A percentile compares a stretch with the other conserved stretches of the same genome.
These are phyloP conservation scores for Catharus ustulatus DNA, from an alignment of 2,797 vertebrate genomes.

Conservation along the genomic window DNA sequence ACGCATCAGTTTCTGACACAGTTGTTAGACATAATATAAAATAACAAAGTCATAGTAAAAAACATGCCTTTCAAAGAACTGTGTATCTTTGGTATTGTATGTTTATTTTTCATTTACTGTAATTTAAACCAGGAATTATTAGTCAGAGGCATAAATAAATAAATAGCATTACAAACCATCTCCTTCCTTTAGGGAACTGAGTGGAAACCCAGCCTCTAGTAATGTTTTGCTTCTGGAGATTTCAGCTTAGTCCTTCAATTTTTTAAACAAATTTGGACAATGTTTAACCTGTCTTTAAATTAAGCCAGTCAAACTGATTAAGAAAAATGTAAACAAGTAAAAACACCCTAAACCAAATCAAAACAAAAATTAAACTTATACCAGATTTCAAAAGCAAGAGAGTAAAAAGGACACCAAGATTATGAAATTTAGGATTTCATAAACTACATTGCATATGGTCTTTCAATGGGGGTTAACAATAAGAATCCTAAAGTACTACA, in stretches of 20 bases:
- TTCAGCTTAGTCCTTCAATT: background rate
- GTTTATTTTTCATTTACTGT: background rate
- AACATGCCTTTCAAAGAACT: background rate
- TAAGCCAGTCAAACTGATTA: background rate
- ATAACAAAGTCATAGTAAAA: background rate
- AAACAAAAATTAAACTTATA: background rate
- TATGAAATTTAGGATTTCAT: background rate
- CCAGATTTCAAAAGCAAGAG: background rate
- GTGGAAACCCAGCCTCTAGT: background rate
- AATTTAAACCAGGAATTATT: background rate
- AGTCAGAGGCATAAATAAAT: background rate
- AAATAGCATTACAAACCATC: background rate
- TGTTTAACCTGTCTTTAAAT: background rate
- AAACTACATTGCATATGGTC: background rate
- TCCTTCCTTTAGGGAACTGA: background rate
- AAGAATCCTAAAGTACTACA: background rate
- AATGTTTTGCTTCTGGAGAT: background rate
- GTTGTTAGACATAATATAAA: background rate
- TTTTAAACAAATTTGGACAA: background rate
- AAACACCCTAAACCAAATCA: background rate
- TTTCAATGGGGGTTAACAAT: background rate
- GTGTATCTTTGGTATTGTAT: background rate
- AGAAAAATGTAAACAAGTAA: background rate
- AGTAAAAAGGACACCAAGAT: background rate
- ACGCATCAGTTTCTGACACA: background rate